Percentiles rank a stretch among this genome's conserved stretches.
Evolutionary conservation across 2,888 invertebrate genomes (phyloP).

Genomic region (Andrena fulva): DNA sequence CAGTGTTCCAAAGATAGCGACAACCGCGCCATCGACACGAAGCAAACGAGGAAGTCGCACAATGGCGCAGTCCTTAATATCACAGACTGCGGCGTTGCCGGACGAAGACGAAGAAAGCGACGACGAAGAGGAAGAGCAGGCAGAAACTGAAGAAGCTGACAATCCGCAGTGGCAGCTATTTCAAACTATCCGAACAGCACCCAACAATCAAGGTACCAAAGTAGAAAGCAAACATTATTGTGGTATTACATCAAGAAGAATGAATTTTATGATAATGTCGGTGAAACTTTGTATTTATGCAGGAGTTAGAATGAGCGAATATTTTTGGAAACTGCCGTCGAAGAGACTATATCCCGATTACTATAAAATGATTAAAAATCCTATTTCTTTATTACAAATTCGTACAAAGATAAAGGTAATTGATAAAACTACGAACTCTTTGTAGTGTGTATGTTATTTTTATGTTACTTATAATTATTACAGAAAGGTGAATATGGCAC

Average conservation of each 20-base stretch:
- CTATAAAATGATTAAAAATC: constrained; percentile 98
- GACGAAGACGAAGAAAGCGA: constrained; percentile 88
- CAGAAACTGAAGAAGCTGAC: constrained; percentile 86
- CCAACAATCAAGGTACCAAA: constrained; percentile 85
- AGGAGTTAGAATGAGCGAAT: constrained; percentile 94
- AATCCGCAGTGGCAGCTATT: constrained; percentile 97
- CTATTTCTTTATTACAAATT: constrained; percentile 97
- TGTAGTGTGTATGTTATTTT: constrained; percentile 26
- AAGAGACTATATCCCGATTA: constrained; percentile 97
- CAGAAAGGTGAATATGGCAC: constrained; percentile 92
- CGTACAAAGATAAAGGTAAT: constrained; percentile 90
- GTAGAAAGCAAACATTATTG: neutral
- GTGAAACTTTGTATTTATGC: constrained; percentile 1
- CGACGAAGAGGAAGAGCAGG: constrained; percentile 87
- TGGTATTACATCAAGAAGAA: neutral
- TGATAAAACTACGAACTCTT: constrained; percentile 19
- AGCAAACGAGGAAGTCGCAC: constrained; percentile 82
- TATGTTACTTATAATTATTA: constrained; percentile 21
- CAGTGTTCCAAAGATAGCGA: constrained; percentile 74
- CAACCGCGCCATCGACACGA: constrained; percentile 80
- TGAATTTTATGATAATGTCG: constrained; percentile 2
- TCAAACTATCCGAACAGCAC: constrained; percentile 91
- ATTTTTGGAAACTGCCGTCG: constrained; percentile 97
- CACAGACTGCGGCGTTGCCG: constrained; percentile 87
- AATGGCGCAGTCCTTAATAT: constrained; percentile 86